Evolutionary conservation across 2,888 invertebrate genomes (phyloP).

Genomic region (Phalangium opilio): DNA sequence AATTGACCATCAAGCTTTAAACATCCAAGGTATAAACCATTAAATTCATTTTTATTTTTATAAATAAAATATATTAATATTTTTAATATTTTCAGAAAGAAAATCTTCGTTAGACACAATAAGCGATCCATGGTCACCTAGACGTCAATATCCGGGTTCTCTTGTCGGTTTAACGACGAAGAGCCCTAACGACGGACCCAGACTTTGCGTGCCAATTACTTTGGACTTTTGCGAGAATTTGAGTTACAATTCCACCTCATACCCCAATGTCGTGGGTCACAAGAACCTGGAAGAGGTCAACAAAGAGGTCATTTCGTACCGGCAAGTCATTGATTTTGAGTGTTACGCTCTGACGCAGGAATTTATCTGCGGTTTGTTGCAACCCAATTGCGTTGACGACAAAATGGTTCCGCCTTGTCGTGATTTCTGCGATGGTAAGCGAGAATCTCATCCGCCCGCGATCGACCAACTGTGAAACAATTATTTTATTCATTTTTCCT

Average conservation of each 20-base stretch:
- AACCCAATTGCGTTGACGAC: conserved; percentile 50
- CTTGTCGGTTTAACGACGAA: conserved; percentile 19
- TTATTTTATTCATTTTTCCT: no score
- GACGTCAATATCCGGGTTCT: conserved; percentile 19
- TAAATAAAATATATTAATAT: background rate
- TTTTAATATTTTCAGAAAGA: conserved; percentile 9
- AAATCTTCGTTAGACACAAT: conserved; percentile 12
- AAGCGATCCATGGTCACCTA: conserved; percentile 16
- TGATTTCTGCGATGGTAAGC: conserved; percentile 65
- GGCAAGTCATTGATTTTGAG: conserved; percentile 65
- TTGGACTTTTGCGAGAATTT: conserved; percentile 33
- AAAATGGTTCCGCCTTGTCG: conserved; percentile 44
- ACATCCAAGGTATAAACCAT: conserved; percentile 38
- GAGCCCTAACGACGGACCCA: conserved; percentile 9
- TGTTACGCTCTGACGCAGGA: conserved; percentile 76
- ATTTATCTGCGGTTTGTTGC: conserved; percentile 70
- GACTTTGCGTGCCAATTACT: conserved; percentile 22
- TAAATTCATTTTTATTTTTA: background rate
- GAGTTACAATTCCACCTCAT: conserved; percentile 62
- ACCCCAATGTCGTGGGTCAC: conserved; percentile 64
- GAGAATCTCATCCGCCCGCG: conserved; percentile 24
- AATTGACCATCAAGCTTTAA: conserved; percentile 47
- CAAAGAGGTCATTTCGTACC: conserved; percentile 60
- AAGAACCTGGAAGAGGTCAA: conserved; percentile 45
- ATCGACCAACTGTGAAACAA: background rate